Evolutionary conservation across 2,888 invertebrate genomes (phyloP).

Genomic region (Beris morrisii): DNA sequence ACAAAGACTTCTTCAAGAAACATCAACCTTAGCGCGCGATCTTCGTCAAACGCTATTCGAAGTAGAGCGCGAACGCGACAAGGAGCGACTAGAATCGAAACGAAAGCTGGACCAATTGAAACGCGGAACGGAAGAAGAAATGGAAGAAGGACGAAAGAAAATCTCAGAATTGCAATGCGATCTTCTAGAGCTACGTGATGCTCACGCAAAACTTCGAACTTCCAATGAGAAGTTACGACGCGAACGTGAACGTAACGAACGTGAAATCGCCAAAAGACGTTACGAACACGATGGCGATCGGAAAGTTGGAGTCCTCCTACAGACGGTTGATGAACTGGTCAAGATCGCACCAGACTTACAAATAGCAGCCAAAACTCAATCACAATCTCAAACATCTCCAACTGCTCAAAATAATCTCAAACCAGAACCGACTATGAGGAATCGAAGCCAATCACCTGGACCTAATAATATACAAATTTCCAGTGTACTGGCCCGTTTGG

Average conservation of each 20-base stretch:
- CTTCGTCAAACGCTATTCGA: slow-evolving; percentile 84
- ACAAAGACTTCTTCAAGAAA: slow-evolving; percentile 85
- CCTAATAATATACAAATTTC: slow-evolving; percentile 49
- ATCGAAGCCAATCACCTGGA: slow-evolving; percentile 50
- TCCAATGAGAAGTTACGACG: slow-evolving; percentile 87
- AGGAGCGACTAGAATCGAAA: slow-evolving; percentile 84
- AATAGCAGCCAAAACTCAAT: slow-evolving; percentile 50
- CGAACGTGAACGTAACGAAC: slow-evolving; percentile 83
- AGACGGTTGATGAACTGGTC: slow-evolving; percentile 78
- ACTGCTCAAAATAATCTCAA: slow-evolving; percentile 43
- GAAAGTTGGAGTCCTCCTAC: slow-evolving; percentile 71
- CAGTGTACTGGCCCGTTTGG: slow-evolving; percentile 61
- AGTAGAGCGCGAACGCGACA: slow-evolving; percentile 87
- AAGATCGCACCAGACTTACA: slow-evolving; percentile 74
- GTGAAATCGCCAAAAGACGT: slow-evolving; percentile 70
- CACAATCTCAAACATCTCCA: slow-evolving; percentile 28
- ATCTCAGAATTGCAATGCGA: slow-evolving; percentile 83
- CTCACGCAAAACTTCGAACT: slow-evolving; percentile 86
- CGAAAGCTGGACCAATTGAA: slow-evolving; percentile 83
- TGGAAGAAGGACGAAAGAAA: slow-evolving; percentile 85
- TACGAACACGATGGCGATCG: slow-evolving; percentile 69
- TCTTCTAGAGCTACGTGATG: slow-evolving; percentile 83
- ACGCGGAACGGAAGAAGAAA: slow-evolving; percentile 83
- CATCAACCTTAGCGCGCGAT: slow-evolving; percentile 85
- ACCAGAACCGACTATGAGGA: slow-evolving; percentile 49